phyloP scores from a whole-genome alignment of 2,113 vertebrate genomes.

The Gadus macrocephalus region DNA sequence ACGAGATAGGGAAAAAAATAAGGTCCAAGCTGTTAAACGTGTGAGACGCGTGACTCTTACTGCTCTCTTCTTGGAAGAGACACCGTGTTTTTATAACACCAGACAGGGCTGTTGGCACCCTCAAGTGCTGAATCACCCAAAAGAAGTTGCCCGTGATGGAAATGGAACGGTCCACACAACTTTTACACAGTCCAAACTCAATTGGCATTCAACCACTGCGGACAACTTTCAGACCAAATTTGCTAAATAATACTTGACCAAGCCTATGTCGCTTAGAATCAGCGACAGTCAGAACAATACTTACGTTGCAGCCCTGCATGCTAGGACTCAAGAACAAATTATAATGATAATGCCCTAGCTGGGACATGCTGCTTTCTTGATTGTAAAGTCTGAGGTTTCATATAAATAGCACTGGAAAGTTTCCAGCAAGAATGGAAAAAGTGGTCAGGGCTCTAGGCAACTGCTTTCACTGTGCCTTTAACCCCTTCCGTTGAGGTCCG shows the following conservation, averaged over 20 bases:
- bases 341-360: conserved; percentile 34
- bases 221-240: no score
- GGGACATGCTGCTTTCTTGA: conserved; percentile 47
- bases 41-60: conserved; percentile 20
- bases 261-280: no score
- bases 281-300: no score
- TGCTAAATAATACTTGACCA: no score
- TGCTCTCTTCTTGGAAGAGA: conserved; percentile 43
- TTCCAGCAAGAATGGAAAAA: conserved; percentile 71
- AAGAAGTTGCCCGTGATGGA: not conserved
- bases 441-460: conserved; percentile 59
- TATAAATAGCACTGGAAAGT: conserved; percentile 71
- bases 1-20: conserved; percentile 3
- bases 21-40: conserved; percentile 12
- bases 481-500: conserved; percentile 45
- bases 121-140: not conserved
- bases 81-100: no score
- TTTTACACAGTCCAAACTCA: no score
- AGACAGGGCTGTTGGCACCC: no score
- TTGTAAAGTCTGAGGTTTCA: conserved; percentile 52
- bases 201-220: no score
- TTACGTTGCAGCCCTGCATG: not conserved
- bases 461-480: conserved; percentile 54
- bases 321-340: conserved; percentile 11
- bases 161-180: no score